Base-by-base conservation (phyloP, 2,797 vertebrate genomes). In the Botia almorhae region DNA sequence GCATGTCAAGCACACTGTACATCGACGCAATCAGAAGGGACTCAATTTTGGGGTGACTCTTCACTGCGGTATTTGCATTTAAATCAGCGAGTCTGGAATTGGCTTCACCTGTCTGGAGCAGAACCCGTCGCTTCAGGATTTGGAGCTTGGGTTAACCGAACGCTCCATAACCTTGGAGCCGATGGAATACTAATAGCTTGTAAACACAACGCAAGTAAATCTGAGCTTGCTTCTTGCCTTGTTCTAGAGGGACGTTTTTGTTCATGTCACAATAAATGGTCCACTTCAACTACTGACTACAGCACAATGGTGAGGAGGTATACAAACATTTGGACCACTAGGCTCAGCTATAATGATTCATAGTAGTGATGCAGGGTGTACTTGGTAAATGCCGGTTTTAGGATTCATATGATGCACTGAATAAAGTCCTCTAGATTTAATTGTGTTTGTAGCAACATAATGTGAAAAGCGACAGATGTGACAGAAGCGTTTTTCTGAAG, bases 11-110 rank as follows among this genome's bases (percentile, higher is more conserved):
- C 87, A 82, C 90, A 91, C 91, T 91, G 91, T 89, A 88, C 84
- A 88, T 86, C 85, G 87, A 86, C 87, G 87, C 82, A 76, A 53
- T 77, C 74, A 75, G 46, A 51, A 14, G 76, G 73, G 51, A 75
- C 67, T 51, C 68, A 51, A 29, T 50, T 63, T 60, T 63, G 29
- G 43, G 33, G 72, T 63, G 61, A 78, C 70, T 85, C 85, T 89
- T 87, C 86, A 88, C 90, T 46, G 85, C 77, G 82, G 87, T 85
- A 94, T 94, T 94, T 94, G 92, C 92, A 93, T 93, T 93, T 90
- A 91, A 93, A 93, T 93, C 91, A 92, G 87, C 90, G 87, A 90
- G 88, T 92, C 87, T 92, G 89, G 92, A 92, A 94, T 93, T 92
- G 92, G 90, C 92, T 93, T 89, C 89, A 92, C 91, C 90, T 91